Evolutionary conservation across 2,888 invertebrate genomes (phyloP), one percentile per base, ranked within the genome.

Genomic region (Galeruca laticollis): DNA sequence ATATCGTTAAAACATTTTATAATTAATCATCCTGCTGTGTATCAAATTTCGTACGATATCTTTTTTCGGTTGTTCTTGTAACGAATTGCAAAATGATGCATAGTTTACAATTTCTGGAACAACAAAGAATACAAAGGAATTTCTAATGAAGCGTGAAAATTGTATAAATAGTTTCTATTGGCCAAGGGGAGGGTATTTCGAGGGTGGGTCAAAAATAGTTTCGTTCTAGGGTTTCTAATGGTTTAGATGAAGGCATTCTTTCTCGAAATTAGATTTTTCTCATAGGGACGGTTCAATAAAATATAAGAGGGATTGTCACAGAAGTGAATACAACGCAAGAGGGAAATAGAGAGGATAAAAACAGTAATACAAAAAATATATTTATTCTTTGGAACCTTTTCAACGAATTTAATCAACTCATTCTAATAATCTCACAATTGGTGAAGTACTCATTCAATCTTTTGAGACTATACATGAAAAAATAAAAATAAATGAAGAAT

Each of bases 81-180:
- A 64, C 71, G 69, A 73, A 70, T 70, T 68, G 73, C 67, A 76
- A 76, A 76, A 78, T 77, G 77, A 78, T 75, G 76, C 75, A 78
- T 78, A 78, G 78, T 79, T 78, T 78, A 77, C 76, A 75, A 75
- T 76, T 76, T 78, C 78, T 75, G 62, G 73, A 76, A 76, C 76
- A 78, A 79, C 77, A 76, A 74, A 76, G 75, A 68, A 54, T 64
- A 72, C 75, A 76, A 76, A 76, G 70, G 75, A 73, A 77, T 73
- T 73, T 73, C 75, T 74, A 75, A 75, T 78, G 73, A 75, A 77
- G 77, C 78, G 76, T 78, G 69, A 78, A 78, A 78, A 78, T 78
- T 75, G 73, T 70, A 74, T 77, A 78, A 78, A 78, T 77, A 75
- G 70, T 75, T 75, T 73, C 69, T 74, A 76, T 76, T 76, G 78